These are phyloP conservation scores for Zhengitettix transpicula DNA, from an alignment of 2,888 invertebrate species.

Conservation along the genomic window DNA sequence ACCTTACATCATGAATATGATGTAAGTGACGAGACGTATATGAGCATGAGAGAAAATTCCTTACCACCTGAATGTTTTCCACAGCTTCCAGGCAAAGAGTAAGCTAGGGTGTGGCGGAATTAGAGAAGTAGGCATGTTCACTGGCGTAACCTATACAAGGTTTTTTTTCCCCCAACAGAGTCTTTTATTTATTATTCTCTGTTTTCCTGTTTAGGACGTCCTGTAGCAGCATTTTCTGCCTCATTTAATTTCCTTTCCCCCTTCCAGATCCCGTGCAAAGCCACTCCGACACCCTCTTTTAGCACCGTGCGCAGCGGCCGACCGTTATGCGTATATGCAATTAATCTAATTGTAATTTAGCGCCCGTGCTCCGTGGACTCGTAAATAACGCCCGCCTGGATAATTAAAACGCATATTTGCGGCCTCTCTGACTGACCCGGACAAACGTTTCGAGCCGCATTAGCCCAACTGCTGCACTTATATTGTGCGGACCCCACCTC, in stretches of 20 bases:
- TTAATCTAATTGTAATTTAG: conserved; percentile 11
- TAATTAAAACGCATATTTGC: conserved; percentile 11
- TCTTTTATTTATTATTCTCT: neutral
- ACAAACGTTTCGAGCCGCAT: too few species aligned
- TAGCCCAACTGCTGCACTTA: too few species aligned
- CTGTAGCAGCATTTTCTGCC: neutral
- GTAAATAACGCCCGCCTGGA: conserved; percentile 7
- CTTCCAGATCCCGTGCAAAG: neutral
- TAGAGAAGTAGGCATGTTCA: neutral
- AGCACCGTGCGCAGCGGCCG: neutral
- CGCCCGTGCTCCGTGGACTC: conserved; percentile 5
- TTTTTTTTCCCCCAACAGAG: neutral
- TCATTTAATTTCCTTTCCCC: neutral
- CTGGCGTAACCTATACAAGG: neutral
- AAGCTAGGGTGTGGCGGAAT: too few species aligned
- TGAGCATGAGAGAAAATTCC: too few species aligned
- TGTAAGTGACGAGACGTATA: too few species aligned
- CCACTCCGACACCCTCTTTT: neutral
- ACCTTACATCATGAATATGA: too few species aligned
- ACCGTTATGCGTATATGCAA: conserved; percentile 4
- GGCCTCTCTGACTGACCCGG: neutral
- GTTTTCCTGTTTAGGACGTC: neutral
- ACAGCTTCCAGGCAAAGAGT: too few species aligned
- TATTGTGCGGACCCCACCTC: too few species aligned
- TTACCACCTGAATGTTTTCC: too few species aligned